These are phyloP conservation scores for Geothlypis trichas DNA, from an alignment of 2,113 vertebrate species.

Conservation along the genomic window DNA sequence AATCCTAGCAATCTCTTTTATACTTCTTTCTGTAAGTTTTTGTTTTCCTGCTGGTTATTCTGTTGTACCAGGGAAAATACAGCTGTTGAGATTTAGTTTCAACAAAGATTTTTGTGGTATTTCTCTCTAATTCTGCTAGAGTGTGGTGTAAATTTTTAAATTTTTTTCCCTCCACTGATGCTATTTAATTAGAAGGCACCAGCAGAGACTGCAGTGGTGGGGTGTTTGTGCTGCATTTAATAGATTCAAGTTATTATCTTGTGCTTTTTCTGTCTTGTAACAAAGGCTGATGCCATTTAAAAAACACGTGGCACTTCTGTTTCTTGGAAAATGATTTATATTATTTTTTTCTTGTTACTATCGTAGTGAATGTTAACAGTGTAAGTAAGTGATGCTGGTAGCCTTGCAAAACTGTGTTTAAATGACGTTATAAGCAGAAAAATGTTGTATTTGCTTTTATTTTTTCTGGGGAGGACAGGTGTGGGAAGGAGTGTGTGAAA, in stretches of 20 bases:
- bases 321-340: neutral
- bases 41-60: neutral
- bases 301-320: neutral
- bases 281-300: neutral
- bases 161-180: neutral
- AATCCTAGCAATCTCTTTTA: neutral
- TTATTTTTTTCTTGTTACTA: neutral
- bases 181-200: neutral
- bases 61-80: neutral
- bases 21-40: neutral
- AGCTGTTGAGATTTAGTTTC: constrained; percentile 7
- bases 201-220: neutral
- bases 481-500: neutral
- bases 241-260: neutral
- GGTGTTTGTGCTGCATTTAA: neutral
- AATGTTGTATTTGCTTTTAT: neutral
- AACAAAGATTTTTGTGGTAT: neutral
- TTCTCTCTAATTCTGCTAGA: neutral
- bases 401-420: neutral
- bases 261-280: neutral
- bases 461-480: neutral
- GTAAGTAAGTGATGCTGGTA: neutral
- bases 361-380: neutral
- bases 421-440: neutral
- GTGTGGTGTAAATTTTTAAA: neutral